Evolutionary conservation across 92 coral and sea anemone species (phyloP).

Genomic region (Porites lobata): DNA sequence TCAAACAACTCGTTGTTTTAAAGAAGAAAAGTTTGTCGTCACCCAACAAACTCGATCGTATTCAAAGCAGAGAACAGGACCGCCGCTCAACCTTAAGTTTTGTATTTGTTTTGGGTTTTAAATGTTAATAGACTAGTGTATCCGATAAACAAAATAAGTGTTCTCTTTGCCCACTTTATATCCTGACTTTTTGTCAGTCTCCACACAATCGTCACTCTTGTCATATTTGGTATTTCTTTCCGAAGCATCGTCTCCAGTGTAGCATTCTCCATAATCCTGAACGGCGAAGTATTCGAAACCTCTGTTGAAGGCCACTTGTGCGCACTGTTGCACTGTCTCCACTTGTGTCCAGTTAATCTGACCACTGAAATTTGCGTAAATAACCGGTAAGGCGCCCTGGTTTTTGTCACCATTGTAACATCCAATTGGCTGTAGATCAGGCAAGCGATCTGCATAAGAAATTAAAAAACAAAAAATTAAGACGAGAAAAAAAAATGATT

Average conservation of each 20-base stretch:
- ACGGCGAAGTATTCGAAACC: constrained; percentile 74
- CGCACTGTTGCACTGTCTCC: background rate
- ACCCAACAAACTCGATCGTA: too few relatives aligned
- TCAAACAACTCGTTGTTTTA: too few relatives aligned
- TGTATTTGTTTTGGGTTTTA: too few relatives aligned
- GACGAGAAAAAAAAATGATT: too few relatives aligned
- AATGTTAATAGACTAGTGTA: too few relatives aligned
- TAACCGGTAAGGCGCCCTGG: background rate
- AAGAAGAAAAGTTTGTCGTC: too few relatives aligned
- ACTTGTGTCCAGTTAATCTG: background rate
- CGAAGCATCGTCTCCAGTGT: constrained; percentile 58
- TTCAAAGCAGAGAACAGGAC: too few relatives aligned
- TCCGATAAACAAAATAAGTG: constrained; percentile 17
- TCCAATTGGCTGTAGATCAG: background rate
- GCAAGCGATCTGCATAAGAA: too few relatives aligned
- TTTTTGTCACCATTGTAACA: background rate
- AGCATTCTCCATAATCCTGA: constrained; percentile 89
- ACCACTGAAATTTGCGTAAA: background rate
- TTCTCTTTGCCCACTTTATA: background rate
- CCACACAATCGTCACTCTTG: background rate
- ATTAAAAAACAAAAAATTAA: too few relatives aligned
- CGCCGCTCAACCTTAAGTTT: too few relatives aligned
- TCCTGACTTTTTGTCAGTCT: background rate
- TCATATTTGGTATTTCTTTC: constrained; percentile 46
- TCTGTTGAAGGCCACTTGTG: background rate